These are phyloP conservation scores for Budorcas taxicolor DNA, from an alignment of 2,113 vertebrate species.

Conservation along the genomic window DNA sequence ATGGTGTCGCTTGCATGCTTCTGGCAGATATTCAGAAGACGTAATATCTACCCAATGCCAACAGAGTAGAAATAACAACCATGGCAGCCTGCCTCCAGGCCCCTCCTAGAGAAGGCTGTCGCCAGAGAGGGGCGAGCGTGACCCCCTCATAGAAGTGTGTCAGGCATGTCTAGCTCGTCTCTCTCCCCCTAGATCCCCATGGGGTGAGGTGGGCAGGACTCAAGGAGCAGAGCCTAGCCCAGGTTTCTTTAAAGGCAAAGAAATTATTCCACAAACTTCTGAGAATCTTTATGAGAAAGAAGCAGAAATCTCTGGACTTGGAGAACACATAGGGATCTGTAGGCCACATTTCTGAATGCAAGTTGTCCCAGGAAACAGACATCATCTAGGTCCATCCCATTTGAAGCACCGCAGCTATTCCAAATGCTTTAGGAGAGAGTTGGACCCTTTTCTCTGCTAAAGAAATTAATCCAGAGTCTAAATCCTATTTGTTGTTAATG, in stretches of 20 bases:
- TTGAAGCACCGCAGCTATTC: slow-evolving; percentile 49
- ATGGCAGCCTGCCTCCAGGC: background rate
- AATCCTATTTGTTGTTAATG: slow-evolving; percentile 67
- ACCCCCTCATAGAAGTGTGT: background rate
- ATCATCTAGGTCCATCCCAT: slow-evolving; percentile 20
- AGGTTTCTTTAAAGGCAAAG: background rate
- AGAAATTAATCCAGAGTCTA: slow-evolving; percentile 67
- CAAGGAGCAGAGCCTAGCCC: background rate
- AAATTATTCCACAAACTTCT: background rate
- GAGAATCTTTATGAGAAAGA: background rate
- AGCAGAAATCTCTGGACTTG: background rate
- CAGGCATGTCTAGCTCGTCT: background rate
- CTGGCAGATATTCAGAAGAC: background rate
- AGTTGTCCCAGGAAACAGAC: slow-evolving; percentile 49
- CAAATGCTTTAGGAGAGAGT: slow-evolving; percentile 39
- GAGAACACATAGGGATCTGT: background rate
- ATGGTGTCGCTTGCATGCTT: background rate
- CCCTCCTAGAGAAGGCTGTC: background rate
- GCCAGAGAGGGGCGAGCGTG: background rate
- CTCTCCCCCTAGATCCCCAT: background rate
- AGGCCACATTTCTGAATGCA: slow-evolving; percentile 6
- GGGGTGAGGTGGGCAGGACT: background rate
- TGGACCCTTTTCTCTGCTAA: slow-evolving; percentile 24
- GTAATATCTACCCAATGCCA: background rate
- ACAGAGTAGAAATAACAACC: background rate